Evolutionary conservation across 1,140 invertebrate genomes (phyloP), one percentile per base, ranked within the genome.

Genomic region (Lepidurus apus): DNA sequence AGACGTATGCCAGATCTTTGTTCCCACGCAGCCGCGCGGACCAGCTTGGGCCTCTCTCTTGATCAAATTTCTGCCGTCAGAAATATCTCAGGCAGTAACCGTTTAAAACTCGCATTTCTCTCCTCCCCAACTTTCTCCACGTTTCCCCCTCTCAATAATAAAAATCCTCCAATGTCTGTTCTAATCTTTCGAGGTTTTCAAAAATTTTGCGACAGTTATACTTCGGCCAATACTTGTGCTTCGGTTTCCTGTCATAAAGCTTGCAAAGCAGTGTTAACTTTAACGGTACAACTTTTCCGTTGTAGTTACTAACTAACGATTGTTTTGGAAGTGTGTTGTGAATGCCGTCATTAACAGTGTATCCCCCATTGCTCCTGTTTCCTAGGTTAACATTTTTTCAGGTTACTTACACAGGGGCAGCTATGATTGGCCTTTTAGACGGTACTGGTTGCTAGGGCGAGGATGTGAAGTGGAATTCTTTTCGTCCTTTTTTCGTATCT

Each of bases 381-480:
- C 53, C 53, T 65, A 65, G 53, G 53, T 65, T 65, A 65, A 7
- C 53, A 65, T n/a, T n/a, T 65, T 65, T 65, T 65, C 53, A 65
- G 53, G 21, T n/a, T 65, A 34, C 53, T n/a, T 13, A 21, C 21
- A 0, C 21, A 65, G 13, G 7, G 21, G 53, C n/a, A 65, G 53
- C 21, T 65, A 21, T 65, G n/a, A 65, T 65, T 65, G 53, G n/a
- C 53, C 6, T 65, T 21, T 65, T n/a, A 65, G 4, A 0, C 13
- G 21, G 7, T 65, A 11, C 53, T 65, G 53, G 53, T 65, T 65
- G 53, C 53, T 65, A 65, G 13, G 53, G 17, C 4, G 53, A 21
- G 21, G 17, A 9, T n/a, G 53, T 13, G 21, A 21, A 65, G n/a
- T 5, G 21, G 53, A 65, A 21, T 65, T 21, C 1, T 17, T 13